These are phyloP conservation scores for Calonectris borealis DNA, from an alignment of 2,113 vertebrate species.

Conservation along the genomic window DNA sequence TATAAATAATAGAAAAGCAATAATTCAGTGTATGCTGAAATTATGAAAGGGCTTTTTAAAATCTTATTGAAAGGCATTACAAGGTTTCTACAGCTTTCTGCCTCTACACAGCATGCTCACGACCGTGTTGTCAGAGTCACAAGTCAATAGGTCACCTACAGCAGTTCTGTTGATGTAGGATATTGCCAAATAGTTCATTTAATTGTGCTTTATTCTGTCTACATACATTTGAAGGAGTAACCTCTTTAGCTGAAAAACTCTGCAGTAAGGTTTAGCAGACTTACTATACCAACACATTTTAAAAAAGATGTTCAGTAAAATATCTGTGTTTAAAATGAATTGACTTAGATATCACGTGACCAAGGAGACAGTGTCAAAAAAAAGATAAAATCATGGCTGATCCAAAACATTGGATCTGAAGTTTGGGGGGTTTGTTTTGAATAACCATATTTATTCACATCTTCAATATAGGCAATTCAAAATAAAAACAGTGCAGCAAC, in stretches of 20 bases:
- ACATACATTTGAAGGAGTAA: not conserved
- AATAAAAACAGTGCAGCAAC: not conserved
- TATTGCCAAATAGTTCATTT: not conserved
- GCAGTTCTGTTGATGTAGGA: not conserved
- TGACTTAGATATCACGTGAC: not conserved
- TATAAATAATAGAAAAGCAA: conserved; percentile 38
- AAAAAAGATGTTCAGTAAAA: not conserved
- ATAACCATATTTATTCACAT: not conserved
- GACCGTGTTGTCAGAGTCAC: rapidly evolving
- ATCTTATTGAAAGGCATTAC: not conserved
- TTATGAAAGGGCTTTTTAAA: not conserved
- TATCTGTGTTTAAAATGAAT: not conserved
- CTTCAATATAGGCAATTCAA: not conserved
- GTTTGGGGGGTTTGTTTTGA: not conserved
- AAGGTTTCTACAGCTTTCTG: not conserved
- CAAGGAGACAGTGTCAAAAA: not conserved
- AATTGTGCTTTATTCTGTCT: not conserved
- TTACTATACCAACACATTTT: not conserved
- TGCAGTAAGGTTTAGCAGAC: not conserved
- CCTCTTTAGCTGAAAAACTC: not conserved
- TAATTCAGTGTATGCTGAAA: not conserved
- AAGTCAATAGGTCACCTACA: not conserved
- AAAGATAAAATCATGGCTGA: not conserved
- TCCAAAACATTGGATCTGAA: not conserved
- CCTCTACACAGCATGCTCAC: not conserved